phyloP scores from a whole-genome alignment of 2,113 vertebrate genomes.

The Cyanistes caeruleus region DNA sequence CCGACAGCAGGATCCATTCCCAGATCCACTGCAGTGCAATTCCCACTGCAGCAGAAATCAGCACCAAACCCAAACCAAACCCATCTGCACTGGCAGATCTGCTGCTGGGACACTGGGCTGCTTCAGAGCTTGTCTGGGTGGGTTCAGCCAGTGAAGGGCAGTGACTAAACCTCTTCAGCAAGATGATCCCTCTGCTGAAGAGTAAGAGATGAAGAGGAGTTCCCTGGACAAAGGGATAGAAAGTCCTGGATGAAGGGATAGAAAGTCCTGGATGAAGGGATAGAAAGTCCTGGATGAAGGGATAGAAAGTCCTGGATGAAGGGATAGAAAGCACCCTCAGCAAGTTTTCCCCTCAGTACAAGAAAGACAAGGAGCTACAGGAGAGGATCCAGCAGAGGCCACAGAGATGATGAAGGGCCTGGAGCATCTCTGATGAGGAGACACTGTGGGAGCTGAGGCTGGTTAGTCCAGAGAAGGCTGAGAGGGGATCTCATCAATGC shows the following conservation, averaged over 20 bases:
- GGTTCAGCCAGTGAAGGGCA: not conserved
- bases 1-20: fast-evolving
- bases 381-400: not conserved
- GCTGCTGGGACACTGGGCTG: fast-evolving
- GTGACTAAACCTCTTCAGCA: fast-evolving
- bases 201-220: not conserved
- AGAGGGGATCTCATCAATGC: not conserved
- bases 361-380: not conserved
- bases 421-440: not conserved
- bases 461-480: not conserved
- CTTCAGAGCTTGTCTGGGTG: not conserved
- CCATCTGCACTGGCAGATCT: not conserved
- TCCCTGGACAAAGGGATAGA: not conserved
- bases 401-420: not conserved
- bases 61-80: not conserved
- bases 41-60: not conserved
- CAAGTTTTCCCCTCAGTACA: not conserved
- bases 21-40: not conserved
- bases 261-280: not conserved
- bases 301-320: not conserved
- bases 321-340: not conserved
- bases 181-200: not conserved
- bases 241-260: not conserved
- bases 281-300: not conserved
- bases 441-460: not conserved